Percentiles rank a stretch among this genome's conserved stretches.
Evolutionary conservation across 2,113 vertebrate species (phyloP).

Genomic region (Mustela lutreola): DNA sequence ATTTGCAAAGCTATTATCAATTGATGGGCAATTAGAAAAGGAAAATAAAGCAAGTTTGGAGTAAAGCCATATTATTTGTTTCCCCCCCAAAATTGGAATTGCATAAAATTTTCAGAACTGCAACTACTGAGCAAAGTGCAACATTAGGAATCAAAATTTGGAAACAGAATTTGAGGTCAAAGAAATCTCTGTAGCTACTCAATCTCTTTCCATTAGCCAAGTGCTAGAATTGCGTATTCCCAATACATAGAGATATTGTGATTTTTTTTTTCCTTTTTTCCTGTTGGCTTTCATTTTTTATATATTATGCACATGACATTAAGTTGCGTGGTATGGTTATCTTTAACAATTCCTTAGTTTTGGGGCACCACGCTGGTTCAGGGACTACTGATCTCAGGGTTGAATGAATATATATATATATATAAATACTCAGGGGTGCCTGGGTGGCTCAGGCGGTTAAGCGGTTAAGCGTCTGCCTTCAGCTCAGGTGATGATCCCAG

Average conservation of each 20-base stretch:
- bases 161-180: neutral
- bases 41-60: slow-evolving; percentile 53
- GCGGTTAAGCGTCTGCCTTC: neutral
- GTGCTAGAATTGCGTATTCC: neutral
- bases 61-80: slow-evolving; percentile 17
- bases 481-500: no score
- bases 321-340: neutral
- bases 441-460: neutral
- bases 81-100: neutral
- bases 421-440: neutral
- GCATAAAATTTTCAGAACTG: slow-evolving; percentile 8
- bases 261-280: neutral
- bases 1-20: slow-evolving; percentile 20
- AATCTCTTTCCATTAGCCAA: neutral
- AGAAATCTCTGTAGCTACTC: neutral
- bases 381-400: neutral
- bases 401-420: neutral
- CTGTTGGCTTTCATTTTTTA: slow-evolving; percentile 1
- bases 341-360: slow-evolving; percentile 25
- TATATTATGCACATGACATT: neutral
- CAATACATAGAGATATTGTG: neutral
- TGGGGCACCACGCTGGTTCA: neutral
- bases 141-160: neutral
- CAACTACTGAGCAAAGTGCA: neutral
- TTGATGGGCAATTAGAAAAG: slow-evolving; percentile 31